phyloP scores from a whole-genome alignment of 2,797 vertebrate genomes.

The Rhynchotus rufescens region DNA sequence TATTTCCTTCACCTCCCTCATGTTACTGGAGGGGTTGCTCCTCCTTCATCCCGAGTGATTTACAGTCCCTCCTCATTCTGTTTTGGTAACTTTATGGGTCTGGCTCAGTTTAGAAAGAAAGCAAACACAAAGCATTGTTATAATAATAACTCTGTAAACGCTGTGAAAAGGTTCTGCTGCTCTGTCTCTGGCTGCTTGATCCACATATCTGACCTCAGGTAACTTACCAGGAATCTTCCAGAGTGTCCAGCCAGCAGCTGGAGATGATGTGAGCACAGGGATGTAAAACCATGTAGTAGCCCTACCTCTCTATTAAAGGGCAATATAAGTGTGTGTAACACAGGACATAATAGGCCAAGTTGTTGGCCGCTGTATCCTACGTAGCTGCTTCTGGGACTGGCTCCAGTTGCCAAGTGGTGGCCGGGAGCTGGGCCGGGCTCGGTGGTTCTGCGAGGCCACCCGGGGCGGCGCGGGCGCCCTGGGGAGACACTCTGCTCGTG shows the following conservation, averaged over 20 bases:
- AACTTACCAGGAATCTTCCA: background rate
- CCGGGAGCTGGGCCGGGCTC: slow-evolving; percentile 12
- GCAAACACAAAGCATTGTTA: background rate
- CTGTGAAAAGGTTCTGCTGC: background rate
- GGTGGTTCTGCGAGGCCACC: background rate
- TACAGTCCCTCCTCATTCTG: background rate
- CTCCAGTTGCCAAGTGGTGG: background rate
- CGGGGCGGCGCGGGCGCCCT: background rate
- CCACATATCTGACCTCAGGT: background rate
- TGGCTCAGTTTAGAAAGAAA: background rate
- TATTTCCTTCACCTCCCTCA: background rate
- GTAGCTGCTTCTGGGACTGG: background rate
- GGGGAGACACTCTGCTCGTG: background rate
- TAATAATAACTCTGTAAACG: background rate
- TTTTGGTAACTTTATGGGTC: background rate
- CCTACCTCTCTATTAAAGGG: background rate
- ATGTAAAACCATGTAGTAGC: background rate
- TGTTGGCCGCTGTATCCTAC: background rate
- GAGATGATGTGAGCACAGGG: background rate
- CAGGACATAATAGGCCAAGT: slow-evolving; percentile 7
- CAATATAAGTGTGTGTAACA: background rate
- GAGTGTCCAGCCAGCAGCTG: background rate
- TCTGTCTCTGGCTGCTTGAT: background rate
- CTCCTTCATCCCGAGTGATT: background rate
- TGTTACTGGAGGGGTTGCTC: background rate